Percentiles rank a stretch among this genome's conserved stretches.
Evolutionary conservation across 2,113 vertebrate species (phyloP).

Genomic region (Microtus oregoni): DNA sequence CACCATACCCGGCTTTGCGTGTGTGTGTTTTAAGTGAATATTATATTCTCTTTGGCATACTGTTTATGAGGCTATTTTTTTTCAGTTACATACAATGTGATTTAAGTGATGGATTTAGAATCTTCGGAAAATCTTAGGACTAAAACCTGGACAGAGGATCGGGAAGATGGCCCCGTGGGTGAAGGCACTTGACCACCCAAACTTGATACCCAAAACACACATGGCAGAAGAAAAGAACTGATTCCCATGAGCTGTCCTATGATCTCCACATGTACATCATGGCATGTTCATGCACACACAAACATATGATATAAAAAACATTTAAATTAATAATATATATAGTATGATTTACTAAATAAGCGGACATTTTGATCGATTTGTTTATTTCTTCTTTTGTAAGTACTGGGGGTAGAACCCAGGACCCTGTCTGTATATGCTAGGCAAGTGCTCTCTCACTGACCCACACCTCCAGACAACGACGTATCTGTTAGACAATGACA

Average conservation of each 20-base stretch:
- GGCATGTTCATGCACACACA: background rate
- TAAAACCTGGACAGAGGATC: background rate
- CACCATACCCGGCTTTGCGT: rapidly evolving
- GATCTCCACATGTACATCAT: background rate
- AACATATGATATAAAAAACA: background rate
- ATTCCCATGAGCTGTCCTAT: background rate
- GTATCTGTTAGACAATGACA: background rate
- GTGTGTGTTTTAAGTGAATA: background rate
- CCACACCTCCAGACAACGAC: background rate
- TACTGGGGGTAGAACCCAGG: background rate
- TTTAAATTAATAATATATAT: background rate
- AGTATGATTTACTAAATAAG: background rate
- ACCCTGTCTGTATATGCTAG: too few relatives aligned
- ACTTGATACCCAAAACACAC: background rate
- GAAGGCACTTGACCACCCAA: background rate
- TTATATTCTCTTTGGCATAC: background rate
- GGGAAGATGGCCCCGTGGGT: background rate
- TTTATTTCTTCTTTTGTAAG: background rate
- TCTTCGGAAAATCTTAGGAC: background rate
- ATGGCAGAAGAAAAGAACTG: background rate
- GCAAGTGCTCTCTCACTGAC: too few relatives aligned
- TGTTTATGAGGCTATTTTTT: background rate
- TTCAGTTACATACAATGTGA: background rate
- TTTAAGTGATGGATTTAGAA: background rate
- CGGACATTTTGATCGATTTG: background rate